These are phyloP conservation scores for Rhinogobius similis DNA, from an alignment of 2,113 vertebrate genomes.

Conservation along the genomic window DNA sequence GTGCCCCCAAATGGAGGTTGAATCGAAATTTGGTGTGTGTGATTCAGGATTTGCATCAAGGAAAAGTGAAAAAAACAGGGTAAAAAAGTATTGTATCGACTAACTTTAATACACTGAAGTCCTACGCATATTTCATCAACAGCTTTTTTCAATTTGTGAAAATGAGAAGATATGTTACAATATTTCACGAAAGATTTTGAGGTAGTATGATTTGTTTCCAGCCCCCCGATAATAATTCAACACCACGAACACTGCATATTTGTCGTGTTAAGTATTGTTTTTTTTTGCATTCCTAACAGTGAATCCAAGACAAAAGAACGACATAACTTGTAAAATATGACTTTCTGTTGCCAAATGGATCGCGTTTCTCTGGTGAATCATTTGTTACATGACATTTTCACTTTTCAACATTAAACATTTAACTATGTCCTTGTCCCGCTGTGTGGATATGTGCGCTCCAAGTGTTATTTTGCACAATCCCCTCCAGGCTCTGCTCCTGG, in stretches of 20 bases:
- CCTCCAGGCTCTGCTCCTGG: conserved; percentile 27
- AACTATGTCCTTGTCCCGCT: neutral
- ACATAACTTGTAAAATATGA: conserved; percentile 13
- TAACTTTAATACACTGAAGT: too few relatives aligned
- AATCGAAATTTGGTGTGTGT: too few relatives aligned
- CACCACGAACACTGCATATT: neutral
- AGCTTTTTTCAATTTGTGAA: neutral
- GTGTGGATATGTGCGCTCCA: neutral
- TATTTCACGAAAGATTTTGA: neutral
- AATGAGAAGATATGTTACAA: neutral
- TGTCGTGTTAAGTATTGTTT: conserved; percentile 3
- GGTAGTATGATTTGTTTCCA: neutral
- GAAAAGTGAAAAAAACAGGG: too few relatives aligned
- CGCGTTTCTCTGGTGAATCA: conserved; percentile 1
- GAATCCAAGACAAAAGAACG: conserved; percentile 3
- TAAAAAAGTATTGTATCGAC: too few relatives aligned
- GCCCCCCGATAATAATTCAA: neutral
- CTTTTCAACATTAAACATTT: conserved; percentile 10
- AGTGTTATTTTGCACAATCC: conserved; percentile 20
- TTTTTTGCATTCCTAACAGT: conserved; percentile 14
- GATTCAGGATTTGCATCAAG: too few relatives aligned
- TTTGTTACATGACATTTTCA: conserved; percentile 2
- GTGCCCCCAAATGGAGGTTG: too few relatives aligned
- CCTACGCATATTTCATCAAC: too few relatives aligned
- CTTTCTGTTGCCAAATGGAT: conserved; percentile 9